A percentile compares a stretch with the other conserved stretches of the same genome.
Conservation (phyloP, 2,113 vertebrate species). For the Eulemur macaco region DNA sequence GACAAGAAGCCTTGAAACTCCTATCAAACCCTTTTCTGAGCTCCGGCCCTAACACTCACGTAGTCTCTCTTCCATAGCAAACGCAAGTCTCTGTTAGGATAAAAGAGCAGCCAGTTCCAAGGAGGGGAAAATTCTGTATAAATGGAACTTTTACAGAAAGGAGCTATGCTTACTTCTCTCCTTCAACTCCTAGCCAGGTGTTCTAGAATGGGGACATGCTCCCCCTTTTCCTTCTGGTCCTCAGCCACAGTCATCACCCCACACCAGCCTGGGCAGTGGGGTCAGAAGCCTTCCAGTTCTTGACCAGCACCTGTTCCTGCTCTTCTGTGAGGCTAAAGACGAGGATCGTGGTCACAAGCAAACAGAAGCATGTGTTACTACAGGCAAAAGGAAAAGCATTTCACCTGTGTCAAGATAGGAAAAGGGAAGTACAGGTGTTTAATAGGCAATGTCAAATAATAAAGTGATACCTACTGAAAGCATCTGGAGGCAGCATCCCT, state of each 20-base stretch:
- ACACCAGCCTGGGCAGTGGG: rapidly evolving
- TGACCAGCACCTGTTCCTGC: neutral
- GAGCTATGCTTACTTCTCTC: neutral
- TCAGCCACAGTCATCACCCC: neutral
- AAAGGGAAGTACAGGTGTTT: neutral
- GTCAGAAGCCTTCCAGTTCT: neutral
- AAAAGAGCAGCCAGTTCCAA: neutral
- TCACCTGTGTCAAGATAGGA: no score
- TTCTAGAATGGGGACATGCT: neutral
- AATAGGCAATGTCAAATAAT: neutral
- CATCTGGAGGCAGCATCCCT: neutral
- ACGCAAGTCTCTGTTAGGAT: neutral
- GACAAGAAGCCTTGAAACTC: neutral
- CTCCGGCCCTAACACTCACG: rapidly evolving
- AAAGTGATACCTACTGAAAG: neutral
- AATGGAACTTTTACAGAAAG: neutral
- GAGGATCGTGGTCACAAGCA: neutral
- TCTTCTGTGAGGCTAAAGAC: neutral
- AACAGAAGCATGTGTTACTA: neutral
- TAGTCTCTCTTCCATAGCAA: neutral
- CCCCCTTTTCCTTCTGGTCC: neutral
- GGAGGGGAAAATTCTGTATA: neutral
- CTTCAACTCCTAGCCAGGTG: neutral
- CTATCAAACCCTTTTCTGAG: neutral
- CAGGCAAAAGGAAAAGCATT: neutral